Evolutionary conservation across 2,888 invertebrate genomes (phyloP).

Genomic region (Crepidodera aurea): DNA sequence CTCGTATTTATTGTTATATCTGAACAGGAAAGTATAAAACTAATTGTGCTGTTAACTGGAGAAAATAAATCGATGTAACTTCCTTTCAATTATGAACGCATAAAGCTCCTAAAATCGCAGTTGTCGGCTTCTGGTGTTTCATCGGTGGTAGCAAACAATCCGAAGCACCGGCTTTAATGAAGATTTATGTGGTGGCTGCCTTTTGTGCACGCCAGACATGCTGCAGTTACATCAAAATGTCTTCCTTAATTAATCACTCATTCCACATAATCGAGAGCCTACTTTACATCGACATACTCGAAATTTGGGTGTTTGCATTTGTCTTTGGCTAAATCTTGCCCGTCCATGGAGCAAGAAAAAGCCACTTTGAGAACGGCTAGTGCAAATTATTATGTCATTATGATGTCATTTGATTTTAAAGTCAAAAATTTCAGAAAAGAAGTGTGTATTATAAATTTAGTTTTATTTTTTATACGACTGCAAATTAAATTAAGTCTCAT

Average conservation of each 20-base stretch:
- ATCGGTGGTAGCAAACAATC: conserved; percentile 20
- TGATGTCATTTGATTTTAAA: no score
- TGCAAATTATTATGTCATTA: no score
- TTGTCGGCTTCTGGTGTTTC: conserved; percentile 15
- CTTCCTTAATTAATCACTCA: conserved; percentile 27
- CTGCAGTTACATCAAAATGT: conserved; percentile 30
- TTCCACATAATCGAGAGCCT: conserved; percentile 18
- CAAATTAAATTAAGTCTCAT: no score
- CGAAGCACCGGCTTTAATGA: conserved; percentile 29
- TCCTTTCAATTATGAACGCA: conserved; percentile 4
- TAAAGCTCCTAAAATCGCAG: conserved; percentile 1
- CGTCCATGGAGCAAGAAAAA: no score
- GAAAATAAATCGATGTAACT: neutral
- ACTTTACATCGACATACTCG: conserved; percentile 15
- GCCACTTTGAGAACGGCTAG: no score
- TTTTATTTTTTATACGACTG: no score
- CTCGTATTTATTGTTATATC: no score
- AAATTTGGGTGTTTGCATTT: neutral
- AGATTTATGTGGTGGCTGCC: conserved; percentile 29
- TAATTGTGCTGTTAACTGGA: neutral
- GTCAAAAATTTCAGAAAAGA: no score
- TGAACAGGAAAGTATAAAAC: no score
- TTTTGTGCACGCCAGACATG: conserved; percentile 24
- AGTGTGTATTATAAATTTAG: no score
- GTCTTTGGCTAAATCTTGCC: neutral